A percentile compares a stretch with the other conserved stretches of the same genome.
Conservation (phyloP, 2,888 invertebrate species). For the Geophilus truncorum region DNA sequence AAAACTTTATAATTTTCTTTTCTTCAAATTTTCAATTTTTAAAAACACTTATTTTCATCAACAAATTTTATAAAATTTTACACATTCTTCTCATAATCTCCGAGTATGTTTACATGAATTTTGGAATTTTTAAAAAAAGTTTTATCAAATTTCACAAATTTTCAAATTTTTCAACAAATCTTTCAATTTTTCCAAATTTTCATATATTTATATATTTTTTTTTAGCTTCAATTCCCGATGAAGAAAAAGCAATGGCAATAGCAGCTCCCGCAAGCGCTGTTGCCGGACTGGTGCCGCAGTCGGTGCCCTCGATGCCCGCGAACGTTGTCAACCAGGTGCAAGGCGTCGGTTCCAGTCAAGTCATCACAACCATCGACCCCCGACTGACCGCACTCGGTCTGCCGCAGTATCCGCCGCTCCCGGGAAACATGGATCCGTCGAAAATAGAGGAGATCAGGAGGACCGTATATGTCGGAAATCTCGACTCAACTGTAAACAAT, state of each 20-base stretch:
- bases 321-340: conserved; percentile 80
- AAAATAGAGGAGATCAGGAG: conserved; percentile 94
- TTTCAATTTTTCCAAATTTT: no score
- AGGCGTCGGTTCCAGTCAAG: conserved; percentile 73
- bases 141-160: no score
- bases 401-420: conserved; percentile 84
- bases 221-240: conserved; percentile 86
- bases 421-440: conserved; percentile 77
- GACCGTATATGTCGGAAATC: conserved; percentile 79
- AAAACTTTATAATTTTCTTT: no score
- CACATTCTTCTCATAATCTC: no score
- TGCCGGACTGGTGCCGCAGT: conserved; percentile 68
- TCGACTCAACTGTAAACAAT: conserved; percentile 65
- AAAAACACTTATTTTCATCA: no score
- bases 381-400: conserved; percentile 73
- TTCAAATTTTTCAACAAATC: no score
- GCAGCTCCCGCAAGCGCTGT: conserved; percentile 84
- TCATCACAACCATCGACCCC: conserved; percentile 86
- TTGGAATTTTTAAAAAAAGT: no score
- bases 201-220: conserved; percentile 37
- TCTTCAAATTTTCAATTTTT: no score
- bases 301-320: conserved; percentile 77
- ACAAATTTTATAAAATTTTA: no score
- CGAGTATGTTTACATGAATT: no score
- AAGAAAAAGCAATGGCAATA: conserved; percentile 86